Conservation (phyloP, 30 jellyfish, hydroid and myxozoan species). For the Haliclystus octoradiatus region DNA sequence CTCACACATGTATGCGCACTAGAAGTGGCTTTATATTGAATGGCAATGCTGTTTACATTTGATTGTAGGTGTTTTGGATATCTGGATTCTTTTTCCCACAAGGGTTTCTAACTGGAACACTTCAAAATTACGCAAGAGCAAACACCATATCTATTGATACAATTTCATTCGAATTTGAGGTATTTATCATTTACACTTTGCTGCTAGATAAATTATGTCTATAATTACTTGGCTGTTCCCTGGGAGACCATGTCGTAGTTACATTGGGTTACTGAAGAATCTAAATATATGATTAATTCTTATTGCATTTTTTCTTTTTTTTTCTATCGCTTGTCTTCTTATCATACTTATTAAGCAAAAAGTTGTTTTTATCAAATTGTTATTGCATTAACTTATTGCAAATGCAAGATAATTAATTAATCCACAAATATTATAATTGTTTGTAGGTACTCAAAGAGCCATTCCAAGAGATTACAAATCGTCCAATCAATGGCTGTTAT, state of each 20-base stretch:
- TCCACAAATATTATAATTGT: neutral
- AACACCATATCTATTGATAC: slow-evolving; percentile 73
- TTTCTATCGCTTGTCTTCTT: too few relatives aligned
- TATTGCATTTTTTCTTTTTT: too few relatives aligned
- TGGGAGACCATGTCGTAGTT: too few relatives aligned
- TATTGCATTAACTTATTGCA: too few relatives aligned
- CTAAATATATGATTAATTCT: too few relatives aligned
- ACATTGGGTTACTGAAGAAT: too few relatives aligned
- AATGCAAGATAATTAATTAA: too few relatives aligned
- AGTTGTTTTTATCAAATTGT: too few relatives aligned
- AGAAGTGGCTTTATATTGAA: neutral
- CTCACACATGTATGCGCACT: neutral
- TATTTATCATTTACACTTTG: too few relatives aligned
- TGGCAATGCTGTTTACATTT: neutral
- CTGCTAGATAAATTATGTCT: too few relatives aligned
- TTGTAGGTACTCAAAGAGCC: slow-evolving; percentile 45
- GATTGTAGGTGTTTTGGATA: slow-evolving; percentile 70
- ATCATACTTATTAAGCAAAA: too few relatives aligned
- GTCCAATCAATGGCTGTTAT: slow-evolving; percentile 65
- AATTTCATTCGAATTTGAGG: slow-evolving; percentile 67
- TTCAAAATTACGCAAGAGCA: slow-evolving; percentile 79
- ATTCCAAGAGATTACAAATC: slow-evolving; percentile 28
- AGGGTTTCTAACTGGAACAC: slow-evolving; percentile 81
- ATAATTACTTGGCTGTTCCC: too few relatives aligned
- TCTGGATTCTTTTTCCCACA: slow-evolving; percentile 90